Conservation (phyloP, 1,140 invertebrate genomes). For the Phthorimaea operculella region DNA sequence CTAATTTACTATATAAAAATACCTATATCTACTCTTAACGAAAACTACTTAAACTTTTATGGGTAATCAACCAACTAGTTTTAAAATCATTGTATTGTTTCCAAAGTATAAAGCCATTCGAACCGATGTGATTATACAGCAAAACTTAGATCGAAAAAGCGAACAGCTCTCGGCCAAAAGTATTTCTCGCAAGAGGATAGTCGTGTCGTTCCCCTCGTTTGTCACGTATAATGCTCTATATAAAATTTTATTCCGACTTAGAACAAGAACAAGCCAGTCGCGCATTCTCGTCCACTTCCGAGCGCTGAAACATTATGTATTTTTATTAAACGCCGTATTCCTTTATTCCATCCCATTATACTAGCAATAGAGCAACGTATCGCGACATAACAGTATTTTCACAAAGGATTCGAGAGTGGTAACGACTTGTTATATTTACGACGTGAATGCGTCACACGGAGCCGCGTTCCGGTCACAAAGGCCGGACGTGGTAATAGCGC, state of each 20-base stretch:
- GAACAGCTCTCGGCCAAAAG: not conserved
- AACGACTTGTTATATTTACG: conserved; percentile 22
- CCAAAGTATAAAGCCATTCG: too few species aligned
- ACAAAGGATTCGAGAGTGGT: conserved; percentile 13
- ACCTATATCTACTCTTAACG: too few species aligned
- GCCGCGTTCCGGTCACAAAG: not conserved
- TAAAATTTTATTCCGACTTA: conserved; percentile 52
- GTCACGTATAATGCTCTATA: conserved; percentile 52
- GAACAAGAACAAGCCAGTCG: conserved; percentile 36
- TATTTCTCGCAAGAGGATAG: conserved; percentile 22
- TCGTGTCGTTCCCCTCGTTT: conserved; percentile 44
- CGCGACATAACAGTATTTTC: conserved; percentile 15
- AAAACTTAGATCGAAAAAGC: not conserved
- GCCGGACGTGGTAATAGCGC: conserved; percentile 15
- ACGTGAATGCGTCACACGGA: conserved; percentile 10
- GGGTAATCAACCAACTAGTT: too few species aligned
- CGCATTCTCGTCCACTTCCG: conserved; percentile 31
- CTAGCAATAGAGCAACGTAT: conserved; percentile 21
- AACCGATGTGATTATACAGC: not conserved
- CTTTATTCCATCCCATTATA: conserved; percentile 27
- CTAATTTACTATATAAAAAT: too few species aligned
- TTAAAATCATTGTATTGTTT: too few species aligned
- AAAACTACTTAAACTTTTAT: too few species aligned
- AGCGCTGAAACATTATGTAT: conserved; percentile 28
- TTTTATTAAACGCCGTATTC: conserved; percentile 35